Base-by-base conservation (phyloP, 2,113 vertebrate genomes). In the Acinonyx jubatus region DNA sequence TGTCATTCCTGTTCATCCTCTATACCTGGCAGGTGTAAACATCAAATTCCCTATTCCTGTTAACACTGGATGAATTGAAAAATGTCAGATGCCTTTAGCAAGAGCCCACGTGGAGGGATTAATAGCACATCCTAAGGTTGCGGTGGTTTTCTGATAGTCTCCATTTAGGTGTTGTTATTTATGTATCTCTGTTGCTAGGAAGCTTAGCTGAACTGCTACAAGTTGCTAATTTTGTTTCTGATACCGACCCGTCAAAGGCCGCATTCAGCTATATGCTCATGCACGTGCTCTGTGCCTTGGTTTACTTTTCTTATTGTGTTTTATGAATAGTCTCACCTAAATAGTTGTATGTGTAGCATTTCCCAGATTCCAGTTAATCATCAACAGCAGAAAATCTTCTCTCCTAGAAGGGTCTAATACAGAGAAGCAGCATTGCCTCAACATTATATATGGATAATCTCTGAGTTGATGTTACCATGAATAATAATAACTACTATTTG, bases 211-310 rank as follows among this genome's bases (percentile, higher is more conserved):
- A 94, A 93, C 61, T 61, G 57, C 63, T 88, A 29, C n/a, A 88
- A 55, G 76, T 95, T 92, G 80, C 94, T 90, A 41, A 94, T 96
- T 97, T 96, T 96, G 83, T 91, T 94, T 85, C 52, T 45, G 71
- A 89, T 61, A 66, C 36, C 74, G 57, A 85, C 69, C 61, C n/a
- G 73, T 50, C 45, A 23, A 95, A 97, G 94, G 50, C 65, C 31
- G 52, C 25, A 1, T 23, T 79, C 38, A 85, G 66, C 73, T 92
- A 10, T 89, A 69, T 89, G 89, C n/a, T 79, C n/a, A 16, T 18
- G 4, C 12, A 21, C 33, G 21, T 66, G 21, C 38, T 31, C 0
- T 69, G 27, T 71, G 4, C 14, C 69, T 94, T 81, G 19, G 55
- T 93, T 97, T 81, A 90, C 38, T 92, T 91, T 71, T 93, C 73